A percentile compares a stretch with the other conserved stretches of the same genome.
Evolutionary conservation across 2,797 vertebrate genomes (phyloP).

Genomic region (Botia kubotai): DNA sequence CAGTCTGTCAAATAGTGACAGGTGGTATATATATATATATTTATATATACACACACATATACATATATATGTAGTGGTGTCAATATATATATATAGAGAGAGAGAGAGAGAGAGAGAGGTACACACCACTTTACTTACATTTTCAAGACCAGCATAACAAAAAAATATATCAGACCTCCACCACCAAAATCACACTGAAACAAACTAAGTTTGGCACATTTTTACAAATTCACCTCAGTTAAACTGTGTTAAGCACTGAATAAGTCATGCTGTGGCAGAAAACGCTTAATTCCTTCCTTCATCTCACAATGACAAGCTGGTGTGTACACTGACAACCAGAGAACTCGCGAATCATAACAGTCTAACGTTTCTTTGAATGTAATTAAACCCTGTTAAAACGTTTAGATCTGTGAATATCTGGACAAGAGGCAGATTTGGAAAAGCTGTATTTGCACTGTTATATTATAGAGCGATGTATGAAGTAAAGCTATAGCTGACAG

Average conservation of each 20-base stretch:
- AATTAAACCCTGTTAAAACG: conserved; percentile 44
- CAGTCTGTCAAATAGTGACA: too few relatives aligned
- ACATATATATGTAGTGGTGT: too few relatives aligned
- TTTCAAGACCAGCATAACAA: too few relatives aligned
- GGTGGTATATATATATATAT: too few relatives aligned
- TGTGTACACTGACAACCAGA: conserved; percentile 49
- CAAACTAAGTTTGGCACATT: conserved; percentile 5
- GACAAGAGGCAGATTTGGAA: conserved; percentile 35
- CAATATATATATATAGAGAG: too few relatives aligned
- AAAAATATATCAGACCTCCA: too few relatives aligned
- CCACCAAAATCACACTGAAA: not conserved
- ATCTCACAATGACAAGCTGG: conserved; percentile 35
- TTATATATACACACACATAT: too few relatives aligned
- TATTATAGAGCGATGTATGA: conserved; percentile 4
- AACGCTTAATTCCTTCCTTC: conserved; percentile 18
- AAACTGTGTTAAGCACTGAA: not conserved
- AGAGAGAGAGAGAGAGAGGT: too few relatives aligned
- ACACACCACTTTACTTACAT: too few relatives aligned
- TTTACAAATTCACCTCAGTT: not conserved
- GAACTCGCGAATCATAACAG: conserved; percentile 50
- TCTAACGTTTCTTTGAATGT: conserved; percentile 43
- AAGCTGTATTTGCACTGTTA: conserved; percentile 28
- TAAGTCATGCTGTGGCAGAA: not conserved
- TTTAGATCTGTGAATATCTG: conserved; percentile 45
- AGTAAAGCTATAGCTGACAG: conserved; percentile 17